These are phyloP conservation scores for Ornithorhynchus anatinus DNA, from an alignment of 2,113 vertebrate species.

Conservation along the genomic window DNA sequence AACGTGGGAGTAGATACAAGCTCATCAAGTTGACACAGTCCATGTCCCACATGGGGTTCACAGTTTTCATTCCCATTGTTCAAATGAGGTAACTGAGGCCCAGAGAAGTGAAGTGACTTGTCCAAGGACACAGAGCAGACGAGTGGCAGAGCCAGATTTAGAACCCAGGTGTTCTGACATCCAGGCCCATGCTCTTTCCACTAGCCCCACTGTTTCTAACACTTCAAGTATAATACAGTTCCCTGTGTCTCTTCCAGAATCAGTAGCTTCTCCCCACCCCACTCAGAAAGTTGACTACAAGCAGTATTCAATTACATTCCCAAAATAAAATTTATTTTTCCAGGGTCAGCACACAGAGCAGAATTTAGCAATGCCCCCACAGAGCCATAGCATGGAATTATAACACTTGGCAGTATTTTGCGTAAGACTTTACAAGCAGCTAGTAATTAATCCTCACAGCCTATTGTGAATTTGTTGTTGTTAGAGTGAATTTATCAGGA, in stretches of 20 bases:
- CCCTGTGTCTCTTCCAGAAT: slow-evolving; percentile 29
- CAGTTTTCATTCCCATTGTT: too few species aligned
- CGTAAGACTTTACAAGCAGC: background rate
- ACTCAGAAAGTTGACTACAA: slow-evolving; percentile 9
- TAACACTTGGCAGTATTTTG: background rate
- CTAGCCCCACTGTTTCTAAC: slow-evolving; percentile 14
- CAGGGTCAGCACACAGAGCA: background rate
- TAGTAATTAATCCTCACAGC: background rate
- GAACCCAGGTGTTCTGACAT: too few species aligned
- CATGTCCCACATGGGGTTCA: too few species aligned
- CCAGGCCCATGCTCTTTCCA: too few species aligned
- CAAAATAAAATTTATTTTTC: background rate
- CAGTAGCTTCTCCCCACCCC: slow-evolving; percentile 5
- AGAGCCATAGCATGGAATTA: background rate
- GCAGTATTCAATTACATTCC: background rate
- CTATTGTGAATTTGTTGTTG: too few species aligned
- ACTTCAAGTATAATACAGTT: slow-evolving; percentile 1
- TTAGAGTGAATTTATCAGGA: too few species aligned
- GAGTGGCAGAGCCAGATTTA: too few species aligned
- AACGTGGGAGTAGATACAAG: too few species aligned
- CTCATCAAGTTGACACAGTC: too few species aligned
- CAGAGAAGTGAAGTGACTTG: too few species aligned
- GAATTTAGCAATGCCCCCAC: background rate
- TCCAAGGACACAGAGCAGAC: too few species aligned
- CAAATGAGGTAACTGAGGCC: too few species aligned